Conservation (phyloP, 2,888 invertebrate genomes). For the Cyrtodaria siliqua region DNA sequence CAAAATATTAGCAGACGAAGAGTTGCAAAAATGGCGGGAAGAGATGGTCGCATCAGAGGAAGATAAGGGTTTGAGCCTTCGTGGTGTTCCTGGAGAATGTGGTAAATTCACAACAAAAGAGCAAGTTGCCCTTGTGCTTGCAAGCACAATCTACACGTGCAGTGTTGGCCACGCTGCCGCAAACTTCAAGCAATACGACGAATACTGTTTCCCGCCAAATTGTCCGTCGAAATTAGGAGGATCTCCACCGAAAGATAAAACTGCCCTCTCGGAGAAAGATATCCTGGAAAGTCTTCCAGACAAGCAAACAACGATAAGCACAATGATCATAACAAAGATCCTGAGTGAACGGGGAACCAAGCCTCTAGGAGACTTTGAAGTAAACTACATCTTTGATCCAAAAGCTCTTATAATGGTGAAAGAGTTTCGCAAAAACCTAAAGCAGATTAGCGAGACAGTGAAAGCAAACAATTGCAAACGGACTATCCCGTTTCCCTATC, state of each 20-base stretch:
- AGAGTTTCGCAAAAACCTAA: conserved; percentile 79
- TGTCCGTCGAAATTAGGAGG: conserved; percentile 69
- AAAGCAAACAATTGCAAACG: no score
- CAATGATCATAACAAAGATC: no score
- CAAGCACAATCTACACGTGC: conserved; percentile 66
- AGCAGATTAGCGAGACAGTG: no score
- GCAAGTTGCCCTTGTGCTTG: conserved; percentile 50
- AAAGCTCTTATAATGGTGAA: conserved; percentile 33
- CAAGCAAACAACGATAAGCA: no score
- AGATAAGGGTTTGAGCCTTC: conserved; percentile 81
- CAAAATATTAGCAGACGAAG: conserved; percentile 67
- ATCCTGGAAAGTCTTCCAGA: no score
- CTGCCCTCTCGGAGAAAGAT: conserved; percentile 72
- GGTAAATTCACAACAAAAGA: conserved; percentile 43
- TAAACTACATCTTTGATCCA: conserved; percentile 82
- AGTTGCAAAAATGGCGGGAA: no score
- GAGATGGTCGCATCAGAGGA: conserved; percentile 78
- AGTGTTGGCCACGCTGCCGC: no score
- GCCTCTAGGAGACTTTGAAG: conserved; percentile 83
- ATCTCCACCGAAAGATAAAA: conserved; percentile 65
- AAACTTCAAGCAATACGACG: no score
- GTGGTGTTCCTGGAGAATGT: no score
- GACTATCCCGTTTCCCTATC: no score
- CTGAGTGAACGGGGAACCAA: conserved; percentile 81
- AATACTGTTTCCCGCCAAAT: conserved; percentile 73